Evolutionary conservation across 2,888 invertebrate genomes (phyloP), one percentile per base, ranked within the genome.

Genomic region (Mesochorus sp.): DNA sequence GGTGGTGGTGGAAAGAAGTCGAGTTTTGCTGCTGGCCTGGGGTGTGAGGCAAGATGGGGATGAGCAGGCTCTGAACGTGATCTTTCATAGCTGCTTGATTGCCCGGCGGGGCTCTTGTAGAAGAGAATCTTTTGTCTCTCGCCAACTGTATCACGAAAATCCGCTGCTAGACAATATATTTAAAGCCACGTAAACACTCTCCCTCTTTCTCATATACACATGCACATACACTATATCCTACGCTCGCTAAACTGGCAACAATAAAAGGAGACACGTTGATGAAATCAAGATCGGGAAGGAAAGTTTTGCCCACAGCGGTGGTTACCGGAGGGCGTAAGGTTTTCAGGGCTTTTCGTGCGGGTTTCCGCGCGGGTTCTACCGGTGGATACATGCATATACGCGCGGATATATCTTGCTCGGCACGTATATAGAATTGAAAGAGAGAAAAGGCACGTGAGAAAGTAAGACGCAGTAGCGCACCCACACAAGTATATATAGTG

Each of bases 1-100:
- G 47, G 12, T 6, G 21, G 14, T 49, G 21, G 21, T 26, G 31
- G 8, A 21, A 12, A 49, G 24, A 5, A 28, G 77, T 77, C 80
- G 81, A 76, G 82, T 67, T 64, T n/a, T n/a, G n/a, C 82, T 82
- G 82, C 82, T 83, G 82, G 81, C 75, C 79, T 72, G 78, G 77
- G 80, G 81, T 82, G 82, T 82, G 84, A 82, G 81, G 82, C 78
- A 72, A 57, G 70, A 62, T 28, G 67, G 37, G 67, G 70, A 31
- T 21, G 71, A 70, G 81, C 61, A 80, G 81, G 84, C 84, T 81
- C 81, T 86, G 89, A 85, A 90, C 90, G 90, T 90, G 90, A 90
- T 90, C 90, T 90, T 90, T 90, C 89, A 90, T 89, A 88, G 89
- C 85, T 83, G 88, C 88, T 89, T 90, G 90, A 90, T 90, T 90